Evolutionary conservation across 2,113 vertebrate species (phyloP).

Genomic region (Rhea pennata): DNA sequence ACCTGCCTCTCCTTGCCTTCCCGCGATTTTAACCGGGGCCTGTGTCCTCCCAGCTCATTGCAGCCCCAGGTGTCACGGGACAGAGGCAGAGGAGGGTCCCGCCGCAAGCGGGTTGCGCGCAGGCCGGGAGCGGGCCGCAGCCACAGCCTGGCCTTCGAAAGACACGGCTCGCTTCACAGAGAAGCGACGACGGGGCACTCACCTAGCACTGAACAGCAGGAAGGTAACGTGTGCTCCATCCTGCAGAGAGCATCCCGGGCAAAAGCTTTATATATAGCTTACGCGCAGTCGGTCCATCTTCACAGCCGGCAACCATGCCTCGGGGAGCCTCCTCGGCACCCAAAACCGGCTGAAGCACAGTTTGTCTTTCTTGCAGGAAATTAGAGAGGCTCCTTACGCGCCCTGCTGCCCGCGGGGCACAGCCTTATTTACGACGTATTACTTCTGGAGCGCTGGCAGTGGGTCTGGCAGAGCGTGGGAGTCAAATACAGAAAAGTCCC

Average conservation of each 20-base stretch:
- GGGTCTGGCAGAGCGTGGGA: neutral
- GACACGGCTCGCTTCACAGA: neutral
- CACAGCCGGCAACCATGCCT: neutral
- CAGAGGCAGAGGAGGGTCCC: neutral
- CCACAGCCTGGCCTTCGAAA: neutral
- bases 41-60: neutral
- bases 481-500: neutral
- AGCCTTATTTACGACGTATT: neutral
- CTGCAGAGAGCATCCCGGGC: neutral
- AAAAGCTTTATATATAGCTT: neutral
- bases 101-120: neutral
- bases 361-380: neutral
- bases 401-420: neutral
- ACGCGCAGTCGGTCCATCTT: neutral
- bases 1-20: neutral
- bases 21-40: fast-evolving
- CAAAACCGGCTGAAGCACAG: neutral
- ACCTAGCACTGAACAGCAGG: neutral
- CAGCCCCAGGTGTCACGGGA: fast-evolving
- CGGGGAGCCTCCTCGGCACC: neutral
- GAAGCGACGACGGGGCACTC: neutral
- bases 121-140: too few species aligned
- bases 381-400: neutral
- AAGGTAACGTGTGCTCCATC: neutral
- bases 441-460: neutral